These are phyloP conservation scores for Rhysida immarginata DNA, from an alignment of 1,140 invertebrate genomes.

Conservation along the genomic window DNA sequence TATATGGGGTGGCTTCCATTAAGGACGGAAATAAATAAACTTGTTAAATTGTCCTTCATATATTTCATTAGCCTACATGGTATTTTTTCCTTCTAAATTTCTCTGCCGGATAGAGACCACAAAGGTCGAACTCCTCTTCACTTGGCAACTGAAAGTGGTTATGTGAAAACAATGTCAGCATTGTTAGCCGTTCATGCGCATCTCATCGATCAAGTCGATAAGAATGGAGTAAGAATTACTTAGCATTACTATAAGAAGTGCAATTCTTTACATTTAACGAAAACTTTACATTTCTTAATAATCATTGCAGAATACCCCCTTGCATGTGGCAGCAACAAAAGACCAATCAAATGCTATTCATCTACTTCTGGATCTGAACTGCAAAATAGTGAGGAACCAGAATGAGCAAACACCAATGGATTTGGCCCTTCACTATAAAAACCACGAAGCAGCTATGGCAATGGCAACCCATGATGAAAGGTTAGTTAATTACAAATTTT, in stretches of 20 bases:
- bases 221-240: constrained; percentile 24
- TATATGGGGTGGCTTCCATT: constrained; percentile 22
- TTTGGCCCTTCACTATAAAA: constrained; percentile 26
- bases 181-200: constrained; percentile 29
- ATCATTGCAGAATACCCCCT: constrained; percentile 29
- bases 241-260: background rate
- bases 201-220: constrained; percentile 27
- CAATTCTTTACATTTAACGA: background rate
- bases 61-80: background rate
- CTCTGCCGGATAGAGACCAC: constrained; percentile 26
- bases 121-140: constrained; percentile 32
- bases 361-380: constrained; percentile 26
- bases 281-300: background rate
- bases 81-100: background rate
- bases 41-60: too few relatives aligned
- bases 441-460: constrained; percentile 26
- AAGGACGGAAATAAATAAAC: background rate
- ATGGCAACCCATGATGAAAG: constrained; percentile 26
- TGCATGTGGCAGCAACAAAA: constrained; percentile 30
- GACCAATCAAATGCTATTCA: constrained; percentile 24
- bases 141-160: constrained; percentile 29
- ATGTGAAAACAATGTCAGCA: constrained; percentile 27
- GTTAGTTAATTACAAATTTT: too few relatives aligned
- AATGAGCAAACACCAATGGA: constrained; percentile 29
- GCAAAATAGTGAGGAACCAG: constrained; percentile 23